Evolutionary conservation across 2,797 vertebrate genomes (phyloP), one percentile per base, ranked within the genome.

Genomic region (Amazona ochrocephala): DNA sequence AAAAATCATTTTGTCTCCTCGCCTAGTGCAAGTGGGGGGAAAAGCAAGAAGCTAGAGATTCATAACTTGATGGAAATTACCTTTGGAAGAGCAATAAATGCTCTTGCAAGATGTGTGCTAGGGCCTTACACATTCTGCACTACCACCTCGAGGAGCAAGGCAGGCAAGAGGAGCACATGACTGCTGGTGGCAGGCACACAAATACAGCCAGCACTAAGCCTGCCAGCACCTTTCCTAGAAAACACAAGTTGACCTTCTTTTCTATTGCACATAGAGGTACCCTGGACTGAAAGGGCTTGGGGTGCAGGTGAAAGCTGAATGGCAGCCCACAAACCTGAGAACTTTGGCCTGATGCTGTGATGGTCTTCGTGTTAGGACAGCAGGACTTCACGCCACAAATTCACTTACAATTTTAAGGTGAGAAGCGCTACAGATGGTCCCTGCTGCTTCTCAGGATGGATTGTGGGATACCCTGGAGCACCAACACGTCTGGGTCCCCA

Each of bases 331-430:
- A 2, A 77, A 27, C 22, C 9, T 0, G 1, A 24, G 61, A 74
- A 30, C n/a, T 34, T 70, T 2, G 6, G 11, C 9, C 68, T 24
- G 16, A 23, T 26, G 50, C 45, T 58, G 21, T 0, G 0, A n/a
- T 0, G 1, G 8, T 30, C 45, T 64, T 66, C 32, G 1, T 1
- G 5, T 42, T 30, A 30, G 0, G 4, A 56, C 2, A 5, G 29
- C 9, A 5, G 20, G 30, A 23, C 39, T 50, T 34, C 32, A 24
- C 0, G 1, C 37, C 37, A 14, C 60, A 85, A 64, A 39, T n/a
- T 34, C 68, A 20, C 41, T 37, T 13, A 11, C 48, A 78, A 48
- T 66, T 72, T 68, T 27, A 41, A 71, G 41, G 76, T 2, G 15
- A 90, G 20, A 60, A 26, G 47, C 0, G 0, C n/a, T 48, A 30